Conservation (phyloP, 2,888 invertebrate genomes). For the Metacarcinus magister region DNA sequence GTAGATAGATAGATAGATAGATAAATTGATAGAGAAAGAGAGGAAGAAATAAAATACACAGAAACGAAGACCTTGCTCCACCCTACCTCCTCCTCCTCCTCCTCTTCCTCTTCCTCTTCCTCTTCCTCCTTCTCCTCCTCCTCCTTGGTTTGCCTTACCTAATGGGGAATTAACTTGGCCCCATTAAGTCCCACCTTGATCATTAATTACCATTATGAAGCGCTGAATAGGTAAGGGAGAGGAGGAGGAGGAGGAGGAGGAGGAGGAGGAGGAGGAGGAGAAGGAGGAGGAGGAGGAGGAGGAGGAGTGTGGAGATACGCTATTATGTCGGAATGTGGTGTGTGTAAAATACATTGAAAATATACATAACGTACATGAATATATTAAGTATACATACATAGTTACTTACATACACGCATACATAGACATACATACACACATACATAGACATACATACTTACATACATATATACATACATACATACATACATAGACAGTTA, state of each 20-base stretch:
- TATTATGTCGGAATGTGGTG: constrained; percentile 26
- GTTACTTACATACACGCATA: constrained; percentile 41
- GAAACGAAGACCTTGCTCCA: background rate
- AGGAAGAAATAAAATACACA: background rate
- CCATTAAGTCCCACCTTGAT: constrained; percentile 38
- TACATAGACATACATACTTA: background rate
- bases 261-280: constrained; percentile 35
- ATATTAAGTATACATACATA: too few relatives aligned
- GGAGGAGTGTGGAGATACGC: constrained; percentile 9
- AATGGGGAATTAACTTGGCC: constrained; percentile 40
- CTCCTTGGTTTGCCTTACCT: background rate
- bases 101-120: background rate
- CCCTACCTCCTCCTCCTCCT: background rate
- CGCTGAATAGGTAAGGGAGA: constrained; percentile 30
- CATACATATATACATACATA: too few relatives aligned
- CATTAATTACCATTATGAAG: constrained; percentile 59
- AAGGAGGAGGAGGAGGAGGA: background rate
- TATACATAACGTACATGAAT: background rate
- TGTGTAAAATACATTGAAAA: background rate
- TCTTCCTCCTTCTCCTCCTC: background rate
- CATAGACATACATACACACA: constrained; percentile 11
- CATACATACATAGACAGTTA: background rate
- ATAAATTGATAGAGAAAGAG: background rate
- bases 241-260: background rate
- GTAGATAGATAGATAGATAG: background rate